Percentiles rank a stretch among this genome's conserved stretches.
Conservation (phyloP, 2,113 vertebrate species). For the Megalops atlanticus region DNA sequence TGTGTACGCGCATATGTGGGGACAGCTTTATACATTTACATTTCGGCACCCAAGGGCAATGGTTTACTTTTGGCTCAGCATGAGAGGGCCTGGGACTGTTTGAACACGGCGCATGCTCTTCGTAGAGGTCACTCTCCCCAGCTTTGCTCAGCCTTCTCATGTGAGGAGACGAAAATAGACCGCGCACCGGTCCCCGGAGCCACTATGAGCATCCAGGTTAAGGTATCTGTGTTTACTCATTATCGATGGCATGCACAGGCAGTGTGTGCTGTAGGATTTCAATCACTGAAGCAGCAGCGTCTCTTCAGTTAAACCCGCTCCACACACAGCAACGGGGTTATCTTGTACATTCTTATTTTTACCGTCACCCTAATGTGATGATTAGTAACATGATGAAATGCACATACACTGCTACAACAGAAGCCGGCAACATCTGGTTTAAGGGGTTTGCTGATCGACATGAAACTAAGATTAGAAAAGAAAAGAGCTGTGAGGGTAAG, state of each 20-base stretch:
- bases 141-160: background rate
- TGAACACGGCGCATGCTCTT: conserved; percentile 4
- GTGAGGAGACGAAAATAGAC: background rate
- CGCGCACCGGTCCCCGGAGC: too few relatives aligned
- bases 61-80: conserved; percentile 5
- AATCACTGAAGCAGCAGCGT: too few relatives aligned
- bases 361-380: too few relatives aligned
- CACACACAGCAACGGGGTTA: too few relatives aligned
- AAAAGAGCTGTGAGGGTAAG: background rate
- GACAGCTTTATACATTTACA: conserved; percentile 3
- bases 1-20: background rate
- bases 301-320: too few relatives aligned
- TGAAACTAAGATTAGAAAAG: background rate
- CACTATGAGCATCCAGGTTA: background rate
- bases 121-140: conserved; percentile 19
- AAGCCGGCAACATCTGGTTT: background rate
- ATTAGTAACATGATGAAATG: too few relatives aligned
- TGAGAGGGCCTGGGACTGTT: background rate
- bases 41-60: background rate
- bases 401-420: too few relatives aligned
- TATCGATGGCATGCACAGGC: background rate
- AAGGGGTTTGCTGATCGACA: background rate
- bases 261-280: too few relatives aligned
- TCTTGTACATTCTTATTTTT: too few relatives aligned
- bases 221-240: background rate